Evolutionary conservation across 1,140 invertebrate genomes (phyloP).

Genomic region (Drosophila santomea): DNA sequence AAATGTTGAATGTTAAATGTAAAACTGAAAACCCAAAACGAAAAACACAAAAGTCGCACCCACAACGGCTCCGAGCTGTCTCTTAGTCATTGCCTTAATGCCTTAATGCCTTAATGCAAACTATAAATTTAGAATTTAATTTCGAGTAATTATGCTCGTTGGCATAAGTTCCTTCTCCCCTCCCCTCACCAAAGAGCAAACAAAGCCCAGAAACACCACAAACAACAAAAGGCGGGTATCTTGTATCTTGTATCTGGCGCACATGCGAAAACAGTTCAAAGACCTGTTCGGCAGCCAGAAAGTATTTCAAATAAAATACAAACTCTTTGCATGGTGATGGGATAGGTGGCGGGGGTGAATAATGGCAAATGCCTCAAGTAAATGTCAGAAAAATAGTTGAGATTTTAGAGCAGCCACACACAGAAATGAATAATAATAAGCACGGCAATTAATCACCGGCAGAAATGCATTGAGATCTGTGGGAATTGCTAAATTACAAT

Average conservation of each 20-base stretch:
- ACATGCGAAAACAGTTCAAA: conserved; percentile 79
- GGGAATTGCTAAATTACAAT: conserved; percentile 61
- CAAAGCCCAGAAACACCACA: conserved; percentile 4
- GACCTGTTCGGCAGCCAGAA: conserved; percentile 67
- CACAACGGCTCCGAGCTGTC: conserved; percentile 44
- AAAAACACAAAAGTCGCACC: conserved; percentile 24
- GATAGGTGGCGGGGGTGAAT: neutral
- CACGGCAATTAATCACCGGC: conserved; percentile 54
- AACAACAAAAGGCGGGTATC: conserved; percentile 36
- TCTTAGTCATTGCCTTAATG: conserved; percentile 38
- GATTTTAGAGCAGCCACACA: conserved; percentile 33
- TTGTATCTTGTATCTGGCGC: conserved; percentile 77
- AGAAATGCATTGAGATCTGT: conserved; percentile 50
- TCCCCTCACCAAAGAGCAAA: conserved; percentile 30
- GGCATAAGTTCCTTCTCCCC: conserved; percentile 53
- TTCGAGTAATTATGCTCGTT: conserved; percentile 78
- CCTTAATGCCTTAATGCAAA: conserved; percentile 54
- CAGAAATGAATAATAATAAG: conserved; percentile 53
- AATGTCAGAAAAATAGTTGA: conserved; percentile 46
- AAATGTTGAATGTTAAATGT: conserved; percentile 56
- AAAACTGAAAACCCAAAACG: neutral
- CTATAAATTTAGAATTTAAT: conserved; percentile 80
- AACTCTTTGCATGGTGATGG: neutral
- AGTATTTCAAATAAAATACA: conserved; percentile 20
- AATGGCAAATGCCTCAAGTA: conserved; percentile 54